phyloP scores from a whole-genome alignment of 2,888 invertebrate species.

The Baronia brevicornis region DNA sequence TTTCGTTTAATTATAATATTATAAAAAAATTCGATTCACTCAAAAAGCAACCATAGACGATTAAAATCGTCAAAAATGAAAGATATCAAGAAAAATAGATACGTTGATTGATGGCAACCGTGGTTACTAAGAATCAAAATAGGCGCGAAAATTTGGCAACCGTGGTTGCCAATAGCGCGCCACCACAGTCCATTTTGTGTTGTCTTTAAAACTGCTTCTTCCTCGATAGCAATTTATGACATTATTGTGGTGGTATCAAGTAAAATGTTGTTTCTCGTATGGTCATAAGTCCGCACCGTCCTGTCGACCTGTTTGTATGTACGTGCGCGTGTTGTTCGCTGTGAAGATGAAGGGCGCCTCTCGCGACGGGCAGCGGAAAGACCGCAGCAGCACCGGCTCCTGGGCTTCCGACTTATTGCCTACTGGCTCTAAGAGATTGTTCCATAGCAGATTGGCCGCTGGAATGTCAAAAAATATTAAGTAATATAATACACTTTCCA shows the following conservation, averaged over 20 bases:
- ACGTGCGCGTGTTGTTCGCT: conserved; percentile 62
- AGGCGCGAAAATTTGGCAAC: too few species aligned
- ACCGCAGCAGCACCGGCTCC: conserved; percentile 75
- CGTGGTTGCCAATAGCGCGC: too few species aligned
- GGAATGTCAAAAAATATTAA: too few species aligned
- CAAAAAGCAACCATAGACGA: too few species aligned
- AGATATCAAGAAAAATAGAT: too few species aligned
- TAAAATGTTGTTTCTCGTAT: conserved; percentile 17
- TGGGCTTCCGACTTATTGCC: conserved; percentile 77
- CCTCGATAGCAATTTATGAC: background rate
- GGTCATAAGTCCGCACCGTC: conserved; percentile 34
- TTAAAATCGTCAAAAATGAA: too few species aligned
- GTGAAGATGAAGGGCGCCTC: conserved; percentile 81
- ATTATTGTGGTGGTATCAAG: background rate
- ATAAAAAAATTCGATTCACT: too few species aligned
- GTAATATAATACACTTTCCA: too few species aligned
- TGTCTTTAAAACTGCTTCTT: conserved; percentile 2
- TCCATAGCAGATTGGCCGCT: conserved; percentile 84
- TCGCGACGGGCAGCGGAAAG: conserved; percentile 76
- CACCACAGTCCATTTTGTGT: too few species aligned
- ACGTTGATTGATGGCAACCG: too few species aligned
- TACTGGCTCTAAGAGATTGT: conserved; percentile 82
- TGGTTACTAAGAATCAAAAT: too few species aligned
- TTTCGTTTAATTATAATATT: too few species aligned
- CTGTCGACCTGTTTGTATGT: conserved; percentile 42